These are phyloP conservation scores for Oscheius sp. DNA, from an alignment of 2,888 invertebrate genomes.

Conservation along the genomic window DNA sequence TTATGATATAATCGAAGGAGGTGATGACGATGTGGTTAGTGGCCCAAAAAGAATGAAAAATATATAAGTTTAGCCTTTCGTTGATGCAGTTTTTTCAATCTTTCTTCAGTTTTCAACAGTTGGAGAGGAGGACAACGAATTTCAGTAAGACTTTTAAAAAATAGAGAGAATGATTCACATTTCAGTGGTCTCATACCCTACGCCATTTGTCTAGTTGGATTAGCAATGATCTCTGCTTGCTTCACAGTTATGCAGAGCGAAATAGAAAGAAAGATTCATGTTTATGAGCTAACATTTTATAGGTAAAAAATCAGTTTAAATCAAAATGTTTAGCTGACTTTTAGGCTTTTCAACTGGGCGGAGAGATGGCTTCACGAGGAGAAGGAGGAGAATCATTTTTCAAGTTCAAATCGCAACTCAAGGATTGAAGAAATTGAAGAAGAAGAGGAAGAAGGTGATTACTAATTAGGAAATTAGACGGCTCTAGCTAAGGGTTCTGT, in stretches of 20 bases:
- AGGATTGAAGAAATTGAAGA: conserved; percentile 24
- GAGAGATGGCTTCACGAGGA: conserved; percentile 18
- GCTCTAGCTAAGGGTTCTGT: conserved; percentile 10
- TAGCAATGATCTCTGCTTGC: conserved; percentile 54
- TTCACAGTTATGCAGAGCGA: conserved; percentile 58
- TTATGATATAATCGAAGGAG: conserved; percentile 63
- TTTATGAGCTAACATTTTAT: conserved; percentile 56
- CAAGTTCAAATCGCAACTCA: conserved; percentile 6
- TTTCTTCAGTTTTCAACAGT: conserved; percentile 63
- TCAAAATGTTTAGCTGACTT: not conserved
- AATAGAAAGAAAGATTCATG: conserved; percentile 55
- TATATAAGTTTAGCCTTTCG: conserved; percentile 58
- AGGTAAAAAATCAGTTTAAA: conserved; percentile 26
- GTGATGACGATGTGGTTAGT: conserved; percentile 61
- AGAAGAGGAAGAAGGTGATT: conserved; percentile 21
- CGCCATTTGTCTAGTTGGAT: conserved; percentile 47
- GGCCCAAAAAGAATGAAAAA: too few species aligned
- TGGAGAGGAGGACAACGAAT: conserved; percentile 55
- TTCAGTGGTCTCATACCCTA: conserved; percentile 55
- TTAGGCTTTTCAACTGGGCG: conserved; percentile 14
- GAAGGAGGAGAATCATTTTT: conserved; percentile 6
- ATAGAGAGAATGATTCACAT: not conserved
- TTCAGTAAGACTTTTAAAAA: conserved; percentile 39
- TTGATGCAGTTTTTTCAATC: conserved; percentile 62
- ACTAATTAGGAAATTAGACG: not conserved